A percentile compares a stretch with the other conserved stretches of the same genome.
These are phyloP conservation scores for Pteromalus puparum DNA, from an alignment of 1,140 invertebrate genomes.

Conservation along the genomic window DNA sequence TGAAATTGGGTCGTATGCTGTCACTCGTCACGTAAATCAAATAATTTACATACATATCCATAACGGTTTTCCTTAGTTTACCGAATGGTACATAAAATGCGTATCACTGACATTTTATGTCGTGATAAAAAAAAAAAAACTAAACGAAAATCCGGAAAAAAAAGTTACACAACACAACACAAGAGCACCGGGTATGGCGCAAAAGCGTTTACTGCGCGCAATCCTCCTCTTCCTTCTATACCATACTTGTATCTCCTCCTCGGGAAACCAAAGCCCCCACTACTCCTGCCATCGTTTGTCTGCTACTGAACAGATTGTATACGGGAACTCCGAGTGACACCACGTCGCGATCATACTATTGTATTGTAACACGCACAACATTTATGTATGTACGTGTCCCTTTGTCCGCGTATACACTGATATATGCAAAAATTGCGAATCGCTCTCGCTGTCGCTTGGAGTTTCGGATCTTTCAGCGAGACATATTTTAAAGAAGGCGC, in stretches of 20 bases:
- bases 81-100: no score
- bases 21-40: not conserved
- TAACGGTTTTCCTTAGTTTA: no score
- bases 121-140: no score
- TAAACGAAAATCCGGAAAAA: not conserved
- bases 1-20: not conserved
- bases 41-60: no score
- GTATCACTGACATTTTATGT: no score
- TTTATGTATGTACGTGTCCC: not conserved
- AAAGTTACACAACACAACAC: not conserved
- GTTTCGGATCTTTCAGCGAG: constrained; percentile 20
- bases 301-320: constrained; percentile 32
- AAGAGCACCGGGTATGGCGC: not conserved
- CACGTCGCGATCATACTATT: not conserved
- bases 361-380: not conserved
- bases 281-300: constrained; percentile 38
- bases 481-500: constrained; percentile 33
- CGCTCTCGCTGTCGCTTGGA: constrained; percentile 27
- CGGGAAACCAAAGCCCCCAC: not conserved
- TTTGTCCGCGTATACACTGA: not conserved
- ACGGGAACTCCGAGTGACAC: constrained; percentile 42
- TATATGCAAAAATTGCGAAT: not conserved
- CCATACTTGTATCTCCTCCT: not conserved
- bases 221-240: not conserved
- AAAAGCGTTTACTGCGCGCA: constrained; percentile 40